Conservation (phyloP, 2,888 invertebrate species). For the Rhagonycha fulva region DNA sequence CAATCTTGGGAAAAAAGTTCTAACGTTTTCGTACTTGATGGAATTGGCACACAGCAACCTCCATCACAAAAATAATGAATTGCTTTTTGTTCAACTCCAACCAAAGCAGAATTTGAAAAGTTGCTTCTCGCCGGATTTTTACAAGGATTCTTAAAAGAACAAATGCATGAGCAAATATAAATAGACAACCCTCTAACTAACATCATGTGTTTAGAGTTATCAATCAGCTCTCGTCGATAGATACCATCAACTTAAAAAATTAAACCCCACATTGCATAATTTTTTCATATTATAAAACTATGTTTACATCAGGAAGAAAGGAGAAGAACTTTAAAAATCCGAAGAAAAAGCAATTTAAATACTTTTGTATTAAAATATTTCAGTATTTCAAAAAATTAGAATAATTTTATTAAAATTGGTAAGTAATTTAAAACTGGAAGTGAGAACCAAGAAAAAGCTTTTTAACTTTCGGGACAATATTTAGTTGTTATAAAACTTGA, state of each 20-base stretch:
- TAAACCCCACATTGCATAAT: too few species aligned
- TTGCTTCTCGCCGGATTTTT: neutral
- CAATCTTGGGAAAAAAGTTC: neutral
- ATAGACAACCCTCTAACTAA: too few species aligned
- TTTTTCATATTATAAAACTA: too few species aligned
- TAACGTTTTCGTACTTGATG: too few species aligned
- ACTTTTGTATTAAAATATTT: neutral
- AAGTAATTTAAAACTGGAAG: constrained; percentile 22
- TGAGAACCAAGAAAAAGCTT: constrained; percentile 5
- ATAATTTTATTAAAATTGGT: constrained; percentile 23
- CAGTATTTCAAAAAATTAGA: constrained; percentile 3
- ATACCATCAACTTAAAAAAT: too few species aligned
- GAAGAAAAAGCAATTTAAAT: neutral
- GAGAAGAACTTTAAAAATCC: too few species aligned
- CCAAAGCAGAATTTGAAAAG: neutral
- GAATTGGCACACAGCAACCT: too few species aligned
- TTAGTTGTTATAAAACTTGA: constrained; percentile 23
- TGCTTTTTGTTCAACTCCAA: neutral
- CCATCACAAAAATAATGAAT: neutral
- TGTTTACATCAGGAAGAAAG: too few species aligned
- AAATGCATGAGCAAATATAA: too few species aligned
- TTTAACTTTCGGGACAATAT: constrained; percentile 11
- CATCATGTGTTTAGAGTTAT: too few species aligned
- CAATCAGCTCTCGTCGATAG: too few species aligned
- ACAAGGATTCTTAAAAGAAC: too few species aligned